Base-by-base conservation (phyloP, 35 echinoderm and acorn worm species). In the Eucidaris tribuloides region DNA sequence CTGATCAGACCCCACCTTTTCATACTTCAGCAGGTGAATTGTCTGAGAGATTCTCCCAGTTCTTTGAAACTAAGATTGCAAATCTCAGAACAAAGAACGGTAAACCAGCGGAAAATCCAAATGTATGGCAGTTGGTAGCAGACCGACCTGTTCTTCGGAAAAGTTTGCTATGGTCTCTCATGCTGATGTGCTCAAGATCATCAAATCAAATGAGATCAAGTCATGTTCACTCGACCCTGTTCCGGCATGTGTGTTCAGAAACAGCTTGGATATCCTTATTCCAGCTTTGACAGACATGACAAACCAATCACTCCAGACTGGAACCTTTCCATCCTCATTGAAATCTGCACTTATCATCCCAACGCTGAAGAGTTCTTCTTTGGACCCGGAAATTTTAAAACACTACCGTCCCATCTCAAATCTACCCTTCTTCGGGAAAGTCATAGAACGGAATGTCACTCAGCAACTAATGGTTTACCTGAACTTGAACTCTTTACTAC, bases 361-460 rank as follows among this genome's bases (percentile, higher is more conserved):
- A 5, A 57, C 17, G 20, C 49, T 58, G 0, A 80, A 80, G 29
- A 80, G 18, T 7, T 31, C 46, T 5, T 31, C n/a, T 57, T 7
- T 36, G 20, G 43, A 80, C 19, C 77, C 49, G 35, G 38, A 44
- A 42, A 46, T 6, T 1, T 1, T 41, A 22, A 45, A 77, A 30
- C 28, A 62, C 0, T 25, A 29, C 15, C 9, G 80, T 38, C 81
- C 81, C 24, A 57, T 83, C 27, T 83, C 81, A 44, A 83, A 42
- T 34, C 25, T 65, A 57, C 40, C 81, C 5, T 65, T 83, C 58
- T 29, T 65, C 17, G 2, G 38, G n/a, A 65, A 65, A 57, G 58
- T 83, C 58, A 42, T 65, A 15, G 81, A 83, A 83, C 81, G 81
- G 7, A 39, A 37, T 24, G 81, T 58, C 20, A 66, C 27, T 66